Evolutionary conservation across 2,888 invertebrate species (phyloP).

Genomic region (Dermolepida albohirtum): DNA sequence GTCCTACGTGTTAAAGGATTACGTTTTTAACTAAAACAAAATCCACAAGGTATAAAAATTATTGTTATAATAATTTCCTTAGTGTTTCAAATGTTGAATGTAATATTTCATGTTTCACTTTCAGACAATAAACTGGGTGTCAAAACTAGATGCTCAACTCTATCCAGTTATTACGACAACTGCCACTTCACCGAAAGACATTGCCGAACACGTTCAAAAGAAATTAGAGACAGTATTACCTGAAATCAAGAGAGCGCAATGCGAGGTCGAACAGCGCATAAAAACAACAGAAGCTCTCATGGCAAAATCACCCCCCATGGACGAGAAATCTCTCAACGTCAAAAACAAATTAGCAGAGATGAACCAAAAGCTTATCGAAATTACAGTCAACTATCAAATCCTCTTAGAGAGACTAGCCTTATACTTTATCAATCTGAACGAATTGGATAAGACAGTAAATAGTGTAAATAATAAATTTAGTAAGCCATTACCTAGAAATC

Average conservation of each 20-base stretch:
- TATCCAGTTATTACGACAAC: constrained; percentile 80
- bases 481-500: constrained; percentile 63
- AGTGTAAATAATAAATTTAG: constrained; percentile 67
- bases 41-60: too few relatives aligned
- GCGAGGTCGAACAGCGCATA: constrained; percentile 76
- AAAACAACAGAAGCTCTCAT: constrained; percentile 75
- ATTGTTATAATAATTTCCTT: too few relatives aligned
- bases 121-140: constrained; percentile 75
- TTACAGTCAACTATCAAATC: constrained; percentile 78
- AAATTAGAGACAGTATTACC: constrained; percentile 70
- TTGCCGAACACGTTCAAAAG: constrained; percentile 70
- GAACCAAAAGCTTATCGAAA: constrained; percentile 74
- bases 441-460: constrained; percentile 73
- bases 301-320: constrained; percentile 68
- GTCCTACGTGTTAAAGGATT: too few relatives aligned
- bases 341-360: constrained; percentile 75
- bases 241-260: constrained; percentile 73
- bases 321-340: constrained; percentile 71
- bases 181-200: constrained; percentile 70
- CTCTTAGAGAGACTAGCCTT: constrained; percentile 76
- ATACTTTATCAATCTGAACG: constrained; percentile 76
- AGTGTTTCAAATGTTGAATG: too few relatives aligned
- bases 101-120: constrained; percentile 27
- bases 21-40: constrained; percentile 11
- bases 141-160: constrained; percentile 77